A percentile compares a stretch with the other conserved stretches of the same genome.
These are phyloP conservation scores for Lophotriccus pileatus DNA, from an alignment of 2,797 vertebrate genomes.

Conservation along the genomic window DNA sequence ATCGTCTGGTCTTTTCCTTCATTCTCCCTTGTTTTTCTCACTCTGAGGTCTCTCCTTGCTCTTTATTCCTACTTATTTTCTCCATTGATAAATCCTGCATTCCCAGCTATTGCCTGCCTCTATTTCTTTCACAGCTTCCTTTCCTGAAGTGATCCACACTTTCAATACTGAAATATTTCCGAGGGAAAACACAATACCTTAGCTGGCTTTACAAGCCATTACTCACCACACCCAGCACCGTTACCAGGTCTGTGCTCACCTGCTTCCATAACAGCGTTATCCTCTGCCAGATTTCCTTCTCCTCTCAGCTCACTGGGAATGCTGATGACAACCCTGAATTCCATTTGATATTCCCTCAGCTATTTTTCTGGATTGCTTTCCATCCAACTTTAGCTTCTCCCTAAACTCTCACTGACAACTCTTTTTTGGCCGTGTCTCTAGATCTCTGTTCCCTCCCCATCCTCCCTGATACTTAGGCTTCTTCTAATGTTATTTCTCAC, in stretches of 20 bases:
- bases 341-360: background rate
- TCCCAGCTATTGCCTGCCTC: background rate
- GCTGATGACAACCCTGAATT: background rate
- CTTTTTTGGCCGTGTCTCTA: background rate
- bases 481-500: background rate
- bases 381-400: background rate
- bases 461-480: background rate
- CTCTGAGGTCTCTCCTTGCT: background rate
- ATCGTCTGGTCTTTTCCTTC: background rate
- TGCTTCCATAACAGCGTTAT: background rate
- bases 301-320: background rate
- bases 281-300: background rate
- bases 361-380: background rate
- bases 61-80: background rate
- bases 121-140: background rate
- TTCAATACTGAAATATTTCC: background rate
- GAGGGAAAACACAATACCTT: background rate
- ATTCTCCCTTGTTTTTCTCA: background rate
- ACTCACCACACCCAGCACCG: rapidly evolving
- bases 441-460: background rate
- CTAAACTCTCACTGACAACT: background rate
- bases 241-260: background rate
- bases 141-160: background rate
- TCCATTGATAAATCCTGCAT: background rate
- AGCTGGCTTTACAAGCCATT: background rate